phyloP scores from a whole-genome alignment of 2,113 vertebrate genomes.

The human (Homo sapiens) region GRCh38 chr3:171350501-171351000 shows the following conservation, averaged over 20 bases:
- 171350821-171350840: neutral
- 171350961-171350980: too few relatives aligned
- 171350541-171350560: neutral
- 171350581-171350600: neutral
- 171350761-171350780: neutral
- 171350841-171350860: neutral
- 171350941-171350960: neutral
- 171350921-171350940: neutral
- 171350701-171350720: neutral
- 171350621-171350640: neutral
- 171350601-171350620: neutral
- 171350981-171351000: too few relatives aligned
- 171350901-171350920: neutral
- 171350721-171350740: neutral
- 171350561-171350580: neutral
- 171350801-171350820: neutral
- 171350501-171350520: neutral
- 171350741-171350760: neutral
- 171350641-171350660: neutral
- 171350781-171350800: neutral
- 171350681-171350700: neutral
- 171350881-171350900: neutral
- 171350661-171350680: neutral
- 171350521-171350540: neutral
- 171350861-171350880: neutral